These are phyloP conservation scores for Hippasteria phrygiana DNA, from an alignment of 53 echinoderm and acorn worm species.

Conservation along the genomic window DNA sequence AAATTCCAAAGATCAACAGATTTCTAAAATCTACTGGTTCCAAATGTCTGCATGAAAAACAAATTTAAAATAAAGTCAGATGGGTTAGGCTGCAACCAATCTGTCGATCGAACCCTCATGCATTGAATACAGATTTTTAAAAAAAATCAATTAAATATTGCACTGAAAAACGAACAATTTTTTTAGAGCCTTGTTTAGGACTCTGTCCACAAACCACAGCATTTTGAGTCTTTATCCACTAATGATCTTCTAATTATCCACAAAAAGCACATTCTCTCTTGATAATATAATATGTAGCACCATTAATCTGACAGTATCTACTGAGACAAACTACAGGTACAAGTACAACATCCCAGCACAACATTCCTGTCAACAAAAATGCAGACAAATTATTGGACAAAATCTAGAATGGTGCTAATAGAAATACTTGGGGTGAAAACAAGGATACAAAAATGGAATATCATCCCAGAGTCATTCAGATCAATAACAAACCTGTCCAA, in stretches of 20 bases:
- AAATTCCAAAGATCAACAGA: conserved; percentile 28
- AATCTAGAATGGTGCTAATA: conserved; percentile 19
- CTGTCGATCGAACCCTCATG: conserved; percentile 44
- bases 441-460: conserved; percentile 75
- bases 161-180: conserved; percentile 61
- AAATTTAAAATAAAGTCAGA: conserved; percentile 61
- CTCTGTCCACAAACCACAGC: conserved; percentile 34
- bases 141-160: conserved; percentile 75
- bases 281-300: conserved; percentile 69
- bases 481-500: conserved; percentile 62
- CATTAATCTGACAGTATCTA: conserved; percentile 63
- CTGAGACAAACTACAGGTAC: conserved; percentile 29
- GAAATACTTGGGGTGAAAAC: conserved; percentile 17
- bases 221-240: conserved; percentile 49
- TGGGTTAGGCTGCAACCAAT: conserved; percentile 29
- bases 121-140: conserved; percentile 66
- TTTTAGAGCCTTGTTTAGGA: conserved; percentile 30
- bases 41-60: conserved; percentile 47
- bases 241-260: conserved; percentile 55
- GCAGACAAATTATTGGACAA: conserved; percentile 13
- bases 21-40: conserved; percentile 38
- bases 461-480: conserved; percentile 50
- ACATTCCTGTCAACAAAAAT: conserved; percentile 57
- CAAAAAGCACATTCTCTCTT: conserved; percentile 62
- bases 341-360: conserved; percentile 68